Conservation (phyloP, 2,888 invertebrate genomes). For the Panopea generosa region DNA sequence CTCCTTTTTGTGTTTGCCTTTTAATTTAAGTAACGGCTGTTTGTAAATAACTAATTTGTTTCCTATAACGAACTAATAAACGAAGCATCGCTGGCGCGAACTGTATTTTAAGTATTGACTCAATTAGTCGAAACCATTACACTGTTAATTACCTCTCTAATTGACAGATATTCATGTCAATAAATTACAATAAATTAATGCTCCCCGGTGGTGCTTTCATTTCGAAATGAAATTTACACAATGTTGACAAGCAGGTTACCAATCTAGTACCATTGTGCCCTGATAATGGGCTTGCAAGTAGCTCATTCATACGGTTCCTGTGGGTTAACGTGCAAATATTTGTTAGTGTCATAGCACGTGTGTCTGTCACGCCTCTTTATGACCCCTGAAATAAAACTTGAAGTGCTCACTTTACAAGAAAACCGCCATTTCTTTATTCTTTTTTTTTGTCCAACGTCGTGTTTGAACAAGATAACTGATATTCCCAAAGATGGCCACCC, state of each 20-base stretch:
- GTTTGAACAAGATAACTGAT: no score
- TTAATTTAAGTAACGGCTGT: constrained; percentile 10
- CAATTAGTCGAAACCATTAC: constrained; percentile 57
- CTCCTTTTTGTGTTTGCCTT: neutral
- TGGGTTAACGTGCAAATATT: constrained; percentile 26
- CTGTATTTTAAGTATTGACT: constrained; percentile 50
- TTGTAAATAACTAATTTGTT: constrained; percentile 33
- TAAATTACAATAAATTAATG: constrained; percentile 49
- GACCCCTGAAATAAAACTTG: neutral
- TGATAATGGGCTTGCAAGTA: neutral
- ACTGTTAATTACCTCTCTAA: constrained; percentile 55
- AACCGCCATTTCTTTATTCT: no score
- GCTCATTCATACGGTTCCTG: constrained; percentile 11
- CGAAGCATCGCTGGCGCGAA: constrained; percentile 26
- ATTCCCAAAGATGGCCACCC: constrained; percentile 15
- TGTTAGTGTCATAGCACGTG: constrained; percentile 55
- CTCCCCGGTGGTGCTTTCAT: constrained; percentile 27
- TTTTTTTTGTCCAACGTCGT: no score
- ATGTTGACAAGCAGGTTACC: constrained; percentile 9
- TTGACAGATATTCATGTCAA: constrained; percentile 56
- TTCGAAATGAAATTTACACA: constrained; percentile 23
- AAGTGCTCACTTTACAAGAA: no score
- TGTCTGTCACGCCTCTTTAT: constrained; percentile 26
- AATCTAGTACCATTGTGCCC: constrained; percentile 21
- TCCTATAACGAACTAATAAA: constrained; percentile 40